phyloP scores from a whole-genome alignment of 2,888 invertebrate genomes.

The Phlogophora meticulosa region DNA sequence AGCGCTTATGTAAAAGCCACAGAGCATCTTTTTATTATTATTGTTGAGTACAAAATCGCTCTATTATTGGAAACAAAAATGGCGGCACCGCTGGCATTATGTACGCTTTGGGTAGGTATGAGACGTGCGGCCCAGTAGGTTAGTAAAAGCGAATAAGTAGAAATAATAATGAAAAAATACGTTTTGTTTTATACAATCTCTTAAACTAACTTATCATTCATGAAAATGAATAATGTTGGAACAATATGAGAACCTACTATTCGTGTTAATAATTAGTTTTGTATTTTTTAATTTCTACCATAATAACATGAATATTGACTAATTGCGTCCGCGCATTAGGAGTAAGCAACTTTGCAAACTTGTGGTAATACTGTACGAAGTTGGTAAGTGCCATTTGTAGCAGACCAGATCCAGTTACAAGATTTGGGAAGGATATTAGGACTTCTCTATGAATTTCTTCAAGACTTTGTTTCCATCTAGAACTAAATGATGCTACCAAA shows the following conservation, averaged over 20 bases:
- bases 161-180: not conserved
- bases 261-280: conserved; percentile 96
- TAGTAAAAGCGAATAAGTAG: not conserved
- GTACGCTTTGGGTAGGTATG: too few relatives aligned
- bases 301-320: conserved; percentile 99
- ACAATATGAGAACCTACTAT: not conserved
- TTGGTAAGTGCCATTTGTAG: conserved; percentile 98
- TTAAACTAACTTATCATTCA: conserved; percentile 12
- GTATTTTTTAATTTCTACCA: conserved; percentile 99
- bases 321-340: conserved; percentile 96
- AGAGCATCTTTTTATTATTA: too few relatives aligned
- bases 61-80: too few relatives aligned
- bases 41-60: too few relatives aligned
- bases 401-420: conserved; percentile 98
- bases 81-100: too few relatives aligned
- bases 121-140: too few relatives aligned
- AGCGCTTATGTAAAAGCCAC: too few relatives aligned
- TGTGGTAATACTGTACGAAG: conserved; percentile 99
- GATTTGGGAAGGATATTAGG: conserved; percentile 98
- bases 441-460: conserved; percentile 99
- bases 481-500: conserved; percentile 97
- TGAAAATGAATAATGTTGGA: not conserved
- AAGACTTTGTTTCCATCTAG: conserved; percentile 98
- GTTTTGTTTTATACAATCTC: too few relatives aligned
- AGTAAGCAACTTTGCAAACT: conserved; percentile 98